Conservation (phyloP, 2,888 invertebrate species). For the Chromoteleia sp. region DNA sequence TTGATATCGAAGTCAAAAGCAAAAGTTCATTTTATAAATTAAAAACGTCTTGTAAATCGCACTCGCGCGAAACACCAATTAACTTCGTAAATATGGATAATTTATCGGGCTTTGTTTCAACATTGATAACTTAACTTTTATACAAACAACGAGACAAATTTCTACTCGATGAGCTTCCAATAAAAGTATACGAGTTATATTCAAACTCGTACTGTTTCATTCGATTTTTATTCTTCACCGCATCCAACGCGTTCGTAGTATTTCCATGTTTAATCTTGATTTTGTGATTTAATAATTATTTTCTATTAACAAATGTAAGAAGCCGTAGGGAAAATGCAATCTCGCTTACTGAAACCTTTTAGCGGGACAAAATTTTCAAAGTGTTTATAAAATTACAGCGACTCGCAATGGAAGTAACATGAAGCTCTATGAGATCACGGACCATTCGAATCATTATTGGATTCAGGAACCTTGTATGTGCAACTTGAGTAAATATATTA, state of each 20-base stretch:
- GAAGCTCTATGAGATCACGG: constrained; percentile 75
- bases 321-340: constrained; percentile 81
- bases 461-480: constrained; percentile 76
- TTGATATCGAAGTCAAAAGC: constrained; percentile 44
- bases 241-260: too few species aligned
- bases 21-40: constrained; percentile 28
- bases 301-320: constrained; percentile 78
- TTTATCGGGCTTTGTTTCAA: too few species aligned
- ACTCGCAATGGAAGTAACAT: constrained; percentile 78
- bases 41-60: background rate
- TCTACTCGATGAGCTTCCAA: too few species aligned
- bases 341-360: constrained; percentile 77
- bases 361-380: constrained; percentile 83
- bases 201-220: too few species aligned
- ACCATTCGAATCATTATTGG: constrained; percentile 79
- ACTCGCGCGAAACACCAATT: too few species aligned
- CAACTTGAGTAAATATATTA: constrained; percentile 71
- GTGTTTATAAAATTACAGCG: constrained; percentile 84
- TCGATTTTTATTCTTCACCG: too few species aligned
- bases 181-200: too few species aligned
- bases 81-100: too few species aligned
- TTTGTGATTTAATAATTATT: constrained; percentile 82
- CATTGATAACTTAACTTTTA: too few species aligned
- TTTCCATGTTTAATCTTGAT: constrained; percentile 1
- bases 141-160: too few species aligned